Base-by-base conservation (phyloP, 2,113 vertebrate species). In the Antigone vipio region DNA sequence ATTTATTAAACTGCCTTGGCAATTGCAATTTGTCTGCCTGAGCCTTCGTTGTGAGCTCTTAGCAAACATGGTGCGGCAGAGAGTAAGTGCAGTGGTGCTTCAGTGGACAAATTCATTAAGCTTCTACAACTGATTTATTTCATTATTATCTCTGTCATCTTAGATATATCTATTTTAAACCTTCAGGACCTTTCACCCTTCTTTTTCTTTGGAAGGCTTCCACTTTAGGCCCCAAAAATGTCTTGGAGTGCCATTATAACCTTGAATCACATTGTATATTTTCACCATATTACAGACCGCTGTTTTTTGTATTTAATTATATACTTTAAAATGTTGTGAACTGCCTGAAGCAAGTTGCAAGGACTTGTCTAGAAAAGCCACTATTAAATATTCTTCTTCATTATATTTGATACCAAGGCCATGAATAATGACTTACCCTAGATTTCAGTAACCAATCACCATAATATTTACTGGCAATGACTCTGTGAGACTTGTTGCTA, bases 401-500 rank as follows among this genome's bases (percentile, higher is more conserved):
- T 88, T 89, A 58, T 45, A 89, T 84, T 86, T 94, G 73, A 88
- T 96, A 80, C 15, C 2, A 5, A 92, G 58, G 14, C 52, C 56
- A 84, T 74, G 92, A 94, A 78, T 92, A 93, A 88, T 91, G 76
- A 49, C 32, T 64, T 96, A 86, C 27, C 40, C 64, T 79, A 88
- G 85, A 86, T 88, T 95, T 95, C 81, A 94, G 91, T 94, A 93
- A 95, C 87, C 60, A 73, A 93, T 92, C 68, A 44, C 50, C 74
- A 83, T 71, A 96, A 96, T 96, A 95, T 96, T 97, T 96, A 95
- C 72, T 96, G 93, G 86, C 87, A 97, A 93, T 5, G 3, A 55
- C 50, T 91, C 62, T 0, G 1, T 93, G 92, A 95, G 94, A 79
- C 20, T 75, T 92, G 76, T 95, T 95, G 71, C 92, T 93, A 89